A percentile compares a stretch with the other conserved stretches of the same genome.
These are phyloP conservation scores for Pantherophis alleghaniensis DNA, from an alignment of 2,797 vertebrate genomes.

Conservation along the genomic window DNA sequence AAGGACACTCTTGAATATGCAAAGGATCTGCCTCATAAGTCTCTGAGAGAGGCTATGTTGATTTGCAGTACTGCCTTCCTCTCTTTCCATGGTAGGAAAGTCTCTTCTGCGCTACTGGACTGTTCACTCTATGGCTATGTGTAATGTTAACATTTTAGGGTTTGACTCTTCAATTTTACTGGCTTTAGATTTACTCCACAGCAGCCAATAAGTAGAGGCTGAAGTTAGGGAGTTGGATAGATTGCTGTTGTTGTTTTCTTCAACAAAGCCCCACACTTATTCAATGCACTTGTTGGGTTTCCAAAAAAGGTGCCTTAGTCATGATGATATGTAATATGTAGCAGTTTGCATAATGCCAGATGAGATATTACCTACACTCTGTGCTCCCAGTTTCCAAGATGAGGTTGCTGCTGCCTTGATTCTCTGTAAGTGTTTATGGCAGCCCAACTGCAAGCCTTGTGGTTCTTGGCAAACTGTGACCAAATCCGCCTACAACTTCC, in stretches of 20 bases:
- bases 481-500: slow-evolving; percentile 3
- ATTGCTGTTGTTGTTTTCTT: not conserved
- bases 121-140: not conserved
- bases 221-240: not conserved
- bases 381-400: not conserved
- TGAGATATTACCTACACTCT: not conserved
- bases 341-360: not conserved
- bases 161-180: not conserved
- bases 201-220: not conserved
- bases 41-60: not conserved
- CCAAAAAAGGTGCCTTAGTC: not conserved
- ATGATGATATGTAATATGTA: not conserved
- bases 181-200: not conserved
- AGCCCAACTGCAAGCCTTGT: not conserved
- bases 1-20: not conserved
- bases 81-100: not conserved
- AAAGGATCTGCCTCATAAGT: not conserved
- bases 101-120: not conserved
- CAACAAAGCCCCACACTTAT: not conserved
- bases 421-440: not conserved
- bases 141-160: not conserved
- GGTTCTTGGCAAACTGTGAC: not conserved
- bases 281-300: not conserved
- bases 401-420: not conserved
- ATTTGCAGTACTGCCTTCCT: not conserved